Conservation (phyloP, 2,113 vertebrate genomes). For the Coracopsis vasa region DNA sequence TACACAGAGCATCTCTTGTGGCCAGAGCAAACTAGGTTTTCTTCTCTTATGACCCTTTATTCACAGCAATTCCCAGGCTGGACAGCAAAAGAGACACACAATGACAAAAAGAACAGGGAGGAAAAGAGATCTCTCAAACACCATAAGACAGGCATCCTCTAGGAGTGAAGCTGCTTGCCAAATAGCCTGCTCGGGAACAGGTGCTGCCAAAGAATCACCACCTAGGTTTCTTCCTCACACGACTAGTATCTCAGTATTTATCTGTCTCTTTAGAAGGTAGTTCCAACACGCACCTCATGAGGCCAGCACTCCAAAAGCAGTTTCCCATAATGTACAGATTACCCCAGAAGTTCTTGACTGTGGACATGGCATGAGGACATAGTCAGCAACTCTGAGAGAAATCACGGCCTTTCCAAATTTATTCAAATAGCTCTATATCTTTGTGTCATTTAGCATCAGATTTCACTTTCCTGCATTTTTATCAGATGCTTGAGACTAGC, state of each 20-base stretch:
- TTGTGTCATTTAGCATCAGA: neutral
- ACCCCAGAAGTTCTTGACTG: neutral
- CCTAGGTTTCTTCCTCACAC: neutral
- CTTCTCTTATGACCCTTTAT: constrained; percentile 14
- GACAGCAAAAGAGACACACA: neutral
- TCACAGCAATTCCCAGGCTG: constrained; percentile 22
- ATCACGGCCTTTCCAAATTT: neutral
- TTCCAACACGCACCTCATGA: fast-evolving
- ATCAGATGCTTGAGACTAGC: neutral
- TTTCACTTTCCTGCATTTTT: neutral
- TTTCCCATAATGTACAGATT: neutral
- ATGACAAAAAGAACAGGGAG: constrained; percentile 7
- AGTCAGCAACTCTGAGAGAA: neutral
- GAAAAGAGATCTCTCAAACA: neutral
- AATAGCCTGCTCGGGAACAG: neutral
- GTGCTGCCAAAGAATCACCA: neutral
- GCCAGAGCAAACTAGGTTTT: constrained; percentile 39
- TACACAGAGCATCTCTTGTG: constrained; percentile 33
- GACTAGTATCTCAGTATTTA: neutral
- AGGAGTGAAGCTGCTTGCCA: neutral
- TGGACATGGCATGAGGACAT: fast-evolving
- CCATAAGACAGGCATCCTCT: neutral
- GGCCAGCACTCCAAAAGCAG: neutral
- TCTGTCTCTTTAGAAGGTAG: neutral
- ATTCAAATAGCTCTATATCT: neutral